Base-by-base conservation (phyloP, 2,888 invertebrate species). In the Ichneumoninae sp. region DNA sequence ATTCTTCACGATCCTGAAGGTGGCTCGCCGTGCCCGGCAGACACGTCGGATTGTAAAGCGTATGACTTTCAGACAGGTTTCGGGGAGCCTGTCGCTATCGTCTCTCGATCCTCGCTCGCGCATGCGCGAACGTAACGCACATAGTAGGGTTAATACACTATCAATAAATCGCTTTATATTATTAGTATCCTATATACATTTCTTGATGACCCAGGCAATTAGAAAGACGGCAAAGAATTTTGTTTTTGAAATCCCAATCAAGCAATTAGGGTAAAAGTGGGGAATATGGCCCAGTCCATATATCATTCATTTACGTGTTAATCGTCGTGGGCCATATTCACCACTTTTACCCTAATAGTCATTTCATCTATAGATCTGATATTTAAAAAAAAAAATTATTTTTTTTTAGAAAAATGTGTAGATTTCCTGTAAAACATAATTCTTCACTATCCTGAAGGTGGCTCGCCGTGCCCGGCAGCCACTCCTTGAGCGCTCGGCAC, bases 211-310 rank as follows among this genome's bases (percentile, higher is more conserved):
- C 76, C 89, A 89, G 90, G 91, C 91, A 92, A 92, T 92, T 92
- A 92, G 92, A 92, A 92, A 90, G 90, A 92, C 89, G 88, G 91
- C 90, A 92, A 92, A 92, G 91, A n/a, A 19, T 52, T n/a, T 52
- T 40, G 19, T 40, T 1, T n/a, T 16, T 3, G 0, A 52, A n/a
- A 6, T 19, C 7, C 52, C n/a, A 52, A 52, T 7, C 4, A 52
- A 52, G 52, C n/a, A 52, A 19, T 52, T 19, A 19, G 19, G 19
- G 19, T 19, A 19, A 19, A 19, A 19, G 19, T 19, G 19, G 19
- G 19, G 19, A 19, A 19, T 19, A 19, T 19, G 19, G 19, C 19
- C 19, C 19, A 0, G 19, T 19, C 19, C 19, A 19, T 19, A 19
- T 19, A 19, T 19, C 19, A 19, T 19, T 19, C 19, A 19, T 19